phyloP scores from a whole-genome alignment of 2,113 vertebrate genomes.

The Gymnobelideus leadbeateri region DNA sequence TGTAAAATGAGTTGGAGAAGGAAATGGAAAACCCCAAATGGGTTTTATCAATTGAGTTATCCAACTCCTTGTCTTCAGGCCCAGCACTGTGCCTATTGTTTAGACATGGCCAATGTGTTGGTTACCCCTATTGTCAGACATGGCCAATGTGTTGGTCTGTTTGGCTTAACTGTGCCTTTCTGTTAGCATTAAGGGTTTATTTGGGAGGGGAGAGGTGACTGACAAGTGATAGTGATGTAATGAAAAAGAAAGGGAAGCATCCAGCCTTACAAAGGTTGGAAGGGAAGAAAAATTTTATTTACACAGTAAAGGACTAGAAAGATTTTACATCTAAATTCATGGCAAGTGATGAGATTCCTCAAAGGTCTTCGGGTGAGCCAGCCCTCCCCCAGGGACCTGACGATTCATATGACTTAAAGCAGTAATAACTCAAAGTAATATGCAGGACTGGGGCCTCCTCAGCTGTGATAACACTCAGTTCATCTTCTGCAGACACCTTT shows the following conservation, averaged over 20 bases:
- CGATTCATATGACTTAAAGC: not conserved
- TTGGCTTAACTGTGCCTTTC: not conserved
- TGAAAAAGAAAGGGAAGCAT: not conserved
- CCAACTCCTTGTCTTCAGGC: not conserved
- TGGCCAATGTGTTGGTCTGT: not conserved
- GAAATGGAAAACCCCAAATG: too few relatives aligned
- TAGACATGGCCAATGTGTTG: not conserved
- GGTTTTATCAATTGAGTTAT: too few relatives aligned
- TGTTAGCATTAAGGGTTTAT: not conserved
- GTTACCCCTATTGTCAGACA: not conserved
- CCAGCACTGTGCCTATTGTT: not conserved
- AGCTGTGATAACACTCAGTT: not conserved
- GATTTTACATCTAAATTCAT: too few relatives aligned
- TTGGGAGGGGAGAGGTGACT: not conserved
- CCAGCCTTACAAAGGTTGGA: not conserved
- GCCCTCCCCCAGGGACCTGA: not conserved
- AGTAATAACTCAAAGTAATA: not conserved
- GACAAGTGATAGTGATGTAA: not conserved
- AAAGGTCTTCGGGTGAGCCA: not conserved
- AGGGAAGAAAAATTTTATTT: too few relatives aligned
- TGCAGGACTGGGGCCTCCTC: not conserved
- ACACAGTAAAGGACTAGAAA: too few relatives aligned
- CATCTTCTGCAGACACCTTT: not conserved
- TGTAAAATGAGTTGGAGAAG: not conserved
- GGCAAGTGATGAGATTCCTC: not conserved